Percentiles rank a stretch among this genome's conserved stretches.
Evolutionary conservation across 2,113 vertebrate genomes (phyloP).

Genomic region (Calidris pugnax): DNA sequence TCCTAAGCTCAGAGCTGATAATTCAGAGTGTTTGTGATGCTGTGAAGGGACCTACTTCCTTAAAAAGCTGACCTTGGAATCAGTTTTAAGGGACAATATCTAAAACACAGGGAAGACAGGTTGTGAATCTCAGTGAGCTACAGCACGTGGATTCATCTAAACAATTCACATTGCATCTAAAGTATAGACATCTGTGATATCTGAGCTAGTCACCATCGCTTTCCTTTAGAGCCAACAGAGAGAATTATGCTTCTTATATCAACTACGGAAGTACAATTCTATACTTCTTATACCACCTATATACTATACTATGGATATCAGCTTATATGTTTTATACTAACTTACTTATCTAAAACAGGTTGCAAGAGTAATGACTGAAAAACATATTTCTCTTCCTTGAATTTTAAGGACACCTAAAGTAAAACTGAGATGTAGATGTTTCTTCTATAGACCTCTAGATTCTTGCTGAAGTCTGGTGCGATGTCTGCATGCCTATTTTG

Average conservation of each 20-base stretch:
- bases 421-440: background rate
- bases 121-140: background rate
- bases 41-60: conserved; percentile 50
- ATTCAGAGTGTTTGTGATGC: conserved; percentile 20
- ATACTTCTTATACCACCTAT: background rate
- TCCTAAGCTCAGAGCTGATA: conserved; percentile 27
- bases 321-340: background rate
- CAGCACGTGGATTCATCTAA: background rate
- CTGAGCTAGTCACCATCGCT: background rate
- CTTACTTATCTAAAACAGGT: background rate
- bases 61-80: conserved; percentile 50
- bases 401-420: background rate
- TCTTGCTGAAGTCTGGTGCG: background rate
- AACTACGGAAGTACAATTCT: background rate
- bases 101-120: background rate
- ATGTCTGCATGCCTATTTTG: background rate
- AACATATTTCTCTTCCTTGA: background rate
- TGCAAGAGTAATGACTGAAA: background rate
- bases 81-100: background rate
- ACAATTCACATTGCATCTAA: background rate
- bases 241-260: background rate
- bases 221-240: background rate
- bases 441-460: background rate
- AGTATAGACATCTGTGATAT: background rate
- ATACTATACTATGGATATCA: background rate